Evolutionary conservation across 2,888 invertebrate genomes (phyloP), one percentile per base, ranked within the genome.

Genomic region (Metellina segmentata): DNA sequence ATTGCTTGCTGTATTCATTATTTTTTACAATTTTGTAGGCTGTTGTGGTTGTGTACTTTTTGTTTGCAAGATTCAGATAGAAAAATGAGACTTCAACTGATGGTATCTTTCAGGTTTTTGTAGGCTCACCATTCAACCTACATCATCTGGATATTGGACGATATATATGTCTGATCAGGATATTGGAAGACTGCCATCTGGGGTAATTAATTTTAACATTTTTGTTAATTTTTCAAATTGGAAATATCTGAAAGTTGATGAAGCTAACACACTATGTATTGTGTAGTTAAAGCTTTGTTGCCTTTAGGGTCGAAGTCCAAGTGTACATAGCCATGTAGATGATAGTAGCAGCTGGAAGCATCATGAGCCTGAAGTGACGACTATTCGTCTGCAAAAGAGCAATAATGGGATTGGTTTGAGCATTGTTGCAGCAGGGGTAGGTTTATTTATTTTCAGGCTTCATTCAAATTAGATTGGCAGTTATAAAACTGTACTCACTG

Each of bases 371-470:
- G 97, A 97, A 94, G 95, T 98, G 91, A 97, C 98, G 94, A 96
- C 97, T 88, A 98, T 99, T 94, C 97, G 98, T 94, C 96, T 99
- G 93, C 97, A 98, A 95, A 99, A 99, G 96, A 98, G 98, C 94
- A 97, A 97, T 93, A 98, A 98, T 94, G 99, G 99, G 93, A 99
- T 99, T 97, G 99, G 99, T 13, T 96, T 99, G 94, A 99, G 99
- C 94, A 99, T 99, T 94, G 99, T 99, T 6, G 99, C 99, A 11
- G 99, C 99, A 51, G 98, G 98, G 96, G 97, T 97, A 94, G 94
- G 95, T 94, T 7, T 52, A 1, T 61, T 16, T 8, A 9, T 8
- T 61, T 61, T 34, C 4, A 34, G 34, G 4, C 34, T 34, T 34
- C 34, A 34, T 34, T 34, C 34, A 34, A 34, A 2, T 34, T 34